phyloP scores from a whole-genome alignment of 1,140 invertebrate species.

The Caerostris darwini region DNA sequence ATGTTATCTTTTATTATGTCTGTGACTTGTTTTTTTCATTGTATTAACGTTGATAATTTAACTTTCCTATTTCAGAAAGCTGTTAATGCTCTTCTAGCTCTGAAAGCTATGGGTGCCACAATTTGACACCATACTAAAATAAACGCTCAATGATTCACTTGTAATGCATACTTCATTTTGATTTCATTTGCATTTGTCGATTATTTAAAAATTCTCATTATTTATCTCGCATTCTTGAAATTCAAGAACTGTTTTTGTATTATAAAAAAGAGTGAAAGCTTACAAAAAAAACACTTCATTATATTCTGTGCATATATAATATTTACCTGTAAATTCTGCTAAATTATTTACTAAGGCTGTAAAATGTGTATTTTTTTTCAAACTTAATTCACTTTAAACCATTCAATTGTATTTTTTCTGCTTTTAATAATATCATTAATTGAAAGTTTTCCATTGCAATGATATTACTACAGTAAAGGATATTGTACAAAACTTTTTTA shows the following conservation, averaged over 20 bases:
- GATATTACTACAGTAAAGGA: no score
- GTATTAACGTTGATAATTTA: no score
- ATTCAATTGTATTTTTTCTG: no score
- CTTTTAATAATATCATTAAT: no score
- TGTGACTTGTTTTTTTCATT: no score
- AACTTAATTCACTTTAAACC: no score
- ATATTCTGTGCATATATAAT: neutral
- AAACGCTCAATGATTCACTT: constrained; percentile 52
- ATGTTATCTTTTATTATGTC: no score
- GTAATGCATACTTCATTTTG: constrained; percentile 4
- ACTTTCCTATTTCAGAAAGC: constrained; percentile 84
- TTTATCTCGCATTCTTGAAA: constrained; percentile 1
- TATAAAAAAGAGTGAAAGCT: neutral
- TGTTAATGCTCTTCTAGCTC: constrained; percentile 90
- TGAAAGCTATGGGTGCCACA: constrained; percentile 85
- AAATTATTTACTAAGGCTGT: neutral
- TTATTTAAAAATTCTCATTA: constrained; percentile 9
- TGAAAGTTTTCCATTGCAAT: no score
- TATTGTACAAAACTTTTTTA: no score
- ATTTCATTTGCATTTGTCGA: neutral
- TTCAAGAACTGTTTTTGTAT: neutral
- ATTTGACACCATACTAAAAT: constrained; percentile 58
- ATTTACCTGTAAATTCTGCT: neutral
- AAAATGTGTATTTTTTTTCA: neutral
- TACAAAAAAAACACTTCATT: neutral